Percentiles rank a stretch among this genome's conserved stretches.
Conservation (phyloP, 2,113 vertebrate genomes). For the Bubo bubo region DNA sequence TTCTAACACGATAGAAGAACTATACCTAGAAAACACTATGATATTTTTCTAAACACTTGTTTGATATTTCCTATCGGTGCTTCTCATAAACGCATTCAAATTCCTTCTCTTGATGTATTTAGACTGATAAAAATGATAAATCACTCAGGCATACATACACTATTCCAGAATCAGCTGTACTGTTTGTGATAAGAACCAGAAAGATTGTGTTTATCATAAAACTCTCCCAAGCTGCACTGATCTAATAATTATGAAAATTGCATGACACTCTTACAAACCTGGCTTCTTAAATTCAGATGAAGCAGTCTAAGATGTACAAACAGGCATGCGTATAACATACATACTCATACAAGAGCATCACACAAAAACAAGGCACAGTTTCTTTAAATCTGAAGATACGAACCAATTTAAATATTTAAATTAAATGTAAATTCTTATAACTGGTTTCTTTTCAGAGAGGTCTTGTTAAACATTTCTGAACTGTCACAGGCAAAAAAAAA, state of each 20-base stretch:
- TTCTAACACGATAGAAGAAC: not conserved
- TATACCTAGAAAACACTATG: not conserved
- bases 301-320: not conserved
- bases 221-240: not conserved
- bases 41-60: conserved; percentile 23
- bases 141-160: not conserved
- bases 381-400: not conserved
- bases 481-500: not conserved
- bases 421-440: not conserved
- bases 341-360: not conserved
- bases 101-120: not conserved
- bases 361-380: not conserved
- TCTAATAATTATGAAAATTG: not conserved
- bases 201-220: not conserved
- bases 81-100: not conserved
- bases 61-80: conserved; percentile 21
- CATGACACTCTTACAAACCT: not conserved
- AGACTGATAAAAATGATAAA: conserved; percentile 13
- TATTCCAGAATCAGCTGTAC: not conserved
- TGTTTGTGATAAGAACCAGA: not conserved
- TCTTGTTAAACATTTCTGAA: too few relatives aligned
- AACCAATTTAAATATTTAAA: not conserved
- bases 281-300: not conserved
- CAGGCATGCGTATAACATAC: not conserved
- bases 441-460: not conserved